These are phyloP conservation scores for Eospalax fontanierii DNA, from an alignment of 2,797 vertebrate genomes.

Conservation along the genomic window DNA sequence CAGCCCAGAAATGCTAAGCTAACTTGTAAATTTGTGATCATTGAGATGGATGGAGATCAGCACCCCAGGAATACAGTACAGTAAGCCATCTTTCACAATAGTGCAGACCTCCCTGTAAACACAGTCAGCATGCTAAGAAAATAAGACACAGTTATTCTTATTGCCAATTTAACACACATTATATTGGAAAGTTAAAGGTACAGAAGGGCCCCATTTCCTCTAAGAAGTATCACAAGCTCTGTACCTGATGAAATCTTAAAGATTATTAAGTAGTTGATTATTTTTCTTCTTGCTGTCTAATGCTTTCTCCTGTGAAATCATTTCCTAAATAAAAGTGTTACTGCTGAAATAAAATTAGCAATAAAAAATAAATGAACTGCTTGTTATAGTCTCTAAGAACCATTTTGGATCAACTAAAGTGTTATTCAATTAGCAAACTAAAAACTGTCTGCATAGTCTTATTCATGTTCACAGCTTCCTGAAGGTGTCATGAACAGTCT, in stretches of 20 bases:
- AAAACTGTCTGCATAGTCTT: slow-evolving; percentile 55
- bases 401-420: slow-evolving; percentile 62
- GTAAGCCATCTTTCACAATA: too few relatives aligned
- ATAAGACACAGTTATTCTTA: slow-evolving; percentile 31
- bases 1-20: background rate
- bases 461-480: slow-evolving; percentile 62
- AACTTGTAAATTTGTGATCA: background rate
- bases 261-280: slow-evolving; percentile 12
- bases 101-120: background rate
- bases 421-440: slow-evolving; percentile 70
- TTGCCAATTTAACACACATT: slow-evolving; percentile 17
- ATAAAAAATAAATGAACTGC: slow-evolving; percentile 77
- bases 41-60: background rate
- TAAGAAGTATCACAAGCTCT: slow-evolving; percentile 12
- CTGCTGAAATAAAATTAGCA: slow-evolving; percentile 70
- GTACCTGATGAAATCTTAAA: slow-evolving; percentile 24
- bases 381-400: slow-evolving; percentile 63
- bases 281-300: slow-evolving; percentile 53
- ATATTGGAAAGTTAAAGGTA: slow-evolving; percentile 22
- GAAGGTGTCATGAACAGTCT: slow-evolving; percentile 41
- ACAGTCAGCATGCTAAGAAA: background rate
- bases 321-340: slow-evolving; percentile 65
- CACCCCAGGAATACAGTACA: too few relatives aligned
- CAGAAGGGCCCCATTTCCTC: background rate
- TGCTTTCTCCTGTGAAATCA: slow-evolving; percentile 53